Conservation (phyloP, 2,888 invertebrate species). For the Microplitis deprimator region DNA sequence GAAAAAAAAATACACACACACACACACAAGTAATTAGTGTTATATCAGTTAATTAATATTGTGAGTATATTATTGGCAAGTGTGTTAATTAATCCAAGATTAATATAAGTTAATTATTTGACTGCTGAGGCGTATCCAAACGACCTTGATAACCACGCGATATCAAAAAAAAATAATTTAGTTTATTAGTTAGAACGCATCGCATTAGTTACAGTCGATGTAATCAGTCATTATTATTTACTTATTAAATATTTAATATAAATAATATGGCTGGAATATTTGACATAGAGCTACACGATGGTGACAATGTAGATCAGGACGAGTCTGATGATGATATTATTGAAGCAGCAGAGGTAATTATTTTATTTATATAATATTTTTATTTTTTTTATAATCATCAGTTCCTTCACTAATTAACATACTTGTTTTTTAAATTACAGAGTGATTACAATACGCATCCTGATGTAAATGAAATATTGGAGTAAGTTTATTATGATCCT, state of each 20-base stretch:
- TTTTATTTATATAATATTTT: constrained; percentile 8
- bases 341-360: constrained; percentile 85
- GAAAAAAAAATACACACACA: background rate
- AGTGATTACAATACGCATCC: constrained; percentile 86
- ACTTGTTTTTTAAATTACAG: constrained; percentile 72
- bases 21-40: constrained; percentile 11
- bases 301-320: constrained; percentile 79
- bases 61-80: background rate
- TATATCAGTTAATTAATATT: background rate
- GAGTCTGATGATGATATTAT: constrained; percentile 91
- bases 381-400: background rate
- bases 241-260: background rate
- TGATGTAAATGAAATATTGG: constrained; percentile 82
- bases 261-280: constrained; percentile 86
- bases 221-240: constrained; percentile 11
- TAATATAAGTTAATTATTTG: background rate
- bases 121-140: background rate
- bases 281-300: constrained; percentile 90
- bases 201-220: constrained; percentile 14
- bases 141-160: constrained; percentile 20
- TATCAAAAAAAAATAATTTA: background rate
- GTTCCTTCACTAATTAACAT: background rate
- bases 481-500: constrained; percentile 77
- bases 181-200: background rate
- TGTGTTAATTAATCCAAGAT: background rate